A percentile compares a stretch with the other conserved stretches of the same genome.
phyloP scores from a whole-genome alignment of 2,797 vertebrate genomes.

The Pseudochirops cupreus region DNA sequence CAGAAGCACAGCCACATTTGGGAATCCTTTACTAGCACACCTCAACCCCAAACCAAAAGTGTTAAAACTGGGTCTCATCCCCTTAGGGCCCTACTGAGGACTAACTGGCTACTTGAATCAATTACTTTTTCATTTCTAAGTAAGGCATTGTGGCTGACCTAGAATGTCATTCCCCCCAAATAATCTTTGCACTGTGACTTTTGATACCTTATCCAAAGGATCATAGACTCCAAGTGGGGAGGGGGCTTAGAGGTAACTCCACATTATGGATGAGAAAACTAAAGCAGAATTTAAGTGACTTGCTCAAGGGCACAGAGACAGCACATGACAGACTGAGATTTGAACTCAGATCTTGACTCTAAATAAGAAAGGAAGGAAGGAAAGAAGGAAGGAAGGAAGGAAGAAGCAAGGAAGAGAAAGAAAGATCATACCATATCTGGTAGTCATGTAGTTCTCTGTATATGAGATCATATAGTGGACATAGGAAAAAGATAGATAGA shows the following conservation, averaged over 20 bases:
- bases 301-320: neutral
- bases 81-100: neutral
- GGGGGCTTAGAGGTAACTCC: neutral
- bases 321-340: neutral
- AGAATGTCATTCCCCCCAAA: neutral
- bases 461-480: neutral
- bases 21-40: neutral
- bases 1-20: neutral
- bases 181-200: neutral
- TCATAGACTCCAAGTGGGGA: neutral
- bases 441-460: neutral
- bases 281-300: neutral
- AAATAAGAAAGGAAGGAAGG: neutral
- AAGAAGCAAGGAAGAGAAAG: too few relatives aligned
- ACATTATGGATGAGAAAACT: neutral
- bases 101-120: neutral
- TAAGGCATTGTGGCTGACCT: neutral
- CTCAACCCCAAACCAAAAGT: neutral
- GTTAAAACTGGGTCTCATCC: neutral
- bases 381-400: too few relatives aligned
- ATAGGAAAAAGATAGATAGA: too few relatives aligned
- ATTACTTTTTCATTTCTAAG: neutral
- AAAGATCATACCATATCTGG: neutral
- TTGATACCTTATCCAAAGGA: neutral
- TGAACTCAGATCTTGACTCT: neutral